Conservation (phyloP, 2,888 invertebrate species). For the Trileptium ribeirensis region DNA sequence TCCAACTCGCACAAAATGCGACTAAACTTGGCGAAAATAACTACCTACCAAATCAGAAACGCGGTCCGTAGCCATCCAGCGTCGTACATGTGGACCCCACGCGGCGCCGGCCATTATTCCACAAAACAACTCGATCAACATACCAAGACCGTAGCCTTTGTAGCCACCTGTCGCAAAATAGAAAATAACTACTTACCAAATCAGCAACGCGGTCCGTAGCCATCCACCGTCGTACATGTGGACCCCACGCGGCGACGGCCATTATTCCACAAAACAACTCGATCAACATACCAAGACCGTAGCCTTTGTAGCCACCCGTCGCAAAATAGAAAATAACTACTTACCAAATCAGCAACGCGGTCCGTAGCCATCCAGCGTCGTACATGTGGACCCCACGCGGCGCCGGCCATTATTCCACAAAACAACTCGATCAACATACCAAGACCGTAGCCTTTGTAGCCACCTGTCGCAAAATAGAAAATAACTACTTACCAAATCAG, state of each 20-base stretch:
- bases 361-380: conserved; percentile 67
- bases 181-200: conserved; percentile 58
- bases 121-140: neutral
- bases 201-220: conserved; percentile 64
- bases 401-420: conserved; percentile 68
- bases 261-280: conserved; percentile 55
- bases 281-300: neutral
- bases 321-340: neutral
- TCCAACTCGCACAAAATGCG: too few species aligned
- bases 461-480: conserved; percentile 51
- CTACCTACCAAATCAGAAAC: conserved; percentile 63
- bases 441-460: conserved; percentile 82
- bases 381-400: conserved; percentile 68
- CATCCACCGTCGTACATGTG: conserved; percentile 71
- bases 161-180: neutral
- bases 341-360: conserved; percentile 64
- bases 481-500: conserved; percentile 60
- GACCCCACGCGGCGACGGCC: conserved; percentile 64
- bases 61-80: conserved; percentile 64
- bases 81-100: conserved; percentile 70
- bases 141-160: neutral
- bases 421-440: conserved; percentile 76
- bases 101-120: conserved; percentile 61
- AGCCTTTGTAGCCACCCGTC: neutral
- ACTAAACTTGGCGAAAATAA: too few species aligned